Evolutionary conservation across 2,113 vertebrate genomes (phyloP), one percentile per base, ranked within the genome.

Genomic region (Struthio camelus): DNA sequence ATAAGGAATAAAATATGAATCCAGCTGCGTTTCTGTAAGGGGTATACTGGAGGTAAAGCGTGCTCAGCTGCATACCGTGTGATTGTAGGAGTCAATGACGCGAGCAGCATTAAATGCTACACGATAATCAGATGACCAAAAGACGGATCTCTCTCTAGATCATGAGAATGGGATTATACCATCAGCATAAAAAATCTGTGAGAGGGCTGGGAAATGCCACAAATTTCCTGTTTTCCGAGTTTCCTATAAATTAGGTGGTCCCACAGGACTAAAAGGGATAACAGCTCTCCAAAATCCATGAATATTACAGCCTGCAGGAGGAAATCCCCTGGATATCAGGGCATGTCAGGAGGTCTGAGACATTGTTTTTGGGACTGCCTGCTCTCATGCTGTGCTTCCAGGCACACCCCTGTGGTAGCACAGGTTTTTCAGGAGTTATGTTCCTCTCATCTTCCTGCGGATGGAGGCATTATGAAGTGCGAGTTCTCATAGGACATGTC

Each of bases 161-260:
- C 89, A 56, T 61, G 76, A 54, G 93, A 96, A 89, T 75, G 23
- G 82, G 90, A 93, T 91, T 85, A 94, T 51, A 80, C 51, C 67
- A 93, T 91, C 81, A 95, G 85, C 87, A 88, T 2, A 2, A 94
- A 96, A 95, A 87, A 85, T 59, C 91, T 22, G 36, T 71, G 50
- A 97, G 75, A 93, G 42, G 46, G 59, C 30, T 94, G 42, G 65
- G 71, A 94, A 95, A 85, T 97, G 91, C 91, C 67, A 83, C 46
- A 94, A 48, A 75, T 90, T 94, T 97, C 96, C 93, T 95, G 89
- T 94, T 96, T 97, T 90, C 82, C 59, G 69, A 81, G 59, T 95
- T 93, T 82, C 79, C 91, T 90, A 78, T 95, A 85, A 95, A 91
- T 94, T 80, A 91, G 67, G 50, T 71, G 67, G 87, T 56, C 94